These are phyloP conservation scores for Mormyrops attenuatus DNA, from an alignment of 2,797 vertebrate species.

Conservation along the genomic window DNA sequence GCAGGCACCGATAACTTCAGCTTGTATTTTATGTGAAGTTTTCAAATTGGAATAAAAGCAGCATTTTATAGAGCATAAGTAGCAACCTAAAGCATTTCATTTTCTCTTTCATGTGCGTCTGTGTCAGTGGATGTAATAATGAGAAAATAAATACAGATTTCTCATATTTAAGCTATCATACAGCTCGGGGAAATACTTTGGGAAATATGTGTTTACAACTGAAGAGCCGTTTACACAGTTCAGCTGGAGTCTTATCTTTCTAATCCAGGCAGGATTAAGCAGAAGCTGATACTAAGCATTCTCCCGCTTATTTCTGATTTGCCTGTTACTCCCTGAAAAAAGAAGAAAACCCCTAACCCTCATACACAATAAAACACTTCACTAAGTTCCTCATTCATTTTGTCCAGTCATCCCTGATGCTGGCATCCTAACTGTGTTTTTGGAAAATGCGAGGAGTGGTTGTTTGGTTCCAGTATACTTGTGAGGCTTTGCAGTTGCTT, in stretches of 20 bases:
- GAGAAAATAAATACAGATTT: slow-evolving; percentile 20
- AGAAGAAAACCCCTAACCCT: neutral
- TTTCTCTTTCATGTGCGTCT: neutral
- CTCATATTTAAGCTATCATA: slow-evolving; percentile 15
- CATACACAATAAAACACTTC: slow-evolving; percentile 9
- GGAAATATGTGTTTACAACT: slow-evolving; percentile 14
- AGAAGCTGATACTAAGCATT: neutral
- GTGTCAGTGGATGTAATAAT: neutral
- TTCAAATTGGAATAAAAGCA: neutral
- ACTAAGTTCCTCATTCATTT: slow-evolving; percentile 9
- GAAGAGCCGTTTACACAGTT: slow-evolving; percentile 16
- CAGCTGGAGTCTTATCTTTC: slow-evolving; percentile 16
- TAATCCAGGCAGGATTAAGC: slow-evolving; percentile 28
- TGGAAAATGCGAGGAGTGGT: neutral
- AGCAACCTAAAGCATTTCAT: neutral
- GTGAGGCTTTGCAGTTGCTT: neutral
- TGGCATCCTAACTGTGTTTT: neutral
- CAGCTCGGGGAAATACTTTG: neutral
- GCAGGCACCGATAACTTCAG: neutral
- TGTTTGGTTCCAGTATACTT: neutral
- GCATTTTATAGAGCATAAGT: neutral
- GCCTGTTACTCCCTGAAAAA: neutral
- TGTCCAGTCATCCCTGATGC: neutral
- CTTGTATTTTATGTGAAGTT: neutral
- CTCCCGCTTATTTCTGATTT: neutral